Base-by-base conservation (phyloP, 2,797 vertebrate genomes). In the Hozukius guyotensis region DNA sequence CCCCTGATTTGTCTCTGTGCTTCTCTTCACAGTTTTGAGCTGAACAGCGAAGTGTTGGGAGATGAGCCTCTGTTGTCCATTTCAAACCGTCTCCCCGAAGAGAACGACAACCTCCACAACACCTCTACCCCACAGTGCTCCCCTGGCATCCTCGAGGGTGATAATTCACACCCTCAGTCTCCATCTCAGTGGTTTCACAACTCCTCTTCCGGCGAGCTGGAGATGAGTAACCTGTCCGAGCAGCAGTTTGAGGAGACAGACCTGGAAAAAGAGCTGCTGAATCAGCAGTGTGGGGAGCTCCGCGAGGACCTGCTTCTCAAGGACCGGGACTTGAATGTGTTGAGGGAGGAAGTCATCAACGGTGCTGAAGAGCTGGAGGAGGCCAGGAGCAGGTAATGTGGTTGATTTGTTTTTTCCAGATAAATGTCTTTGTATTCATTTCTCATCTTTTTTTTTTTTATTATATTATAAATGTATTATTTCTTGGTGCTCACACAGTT, bases 211-310 rank as follows among this genome's bases (percentile, higher is more conserved):
- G 62, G 60, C 2, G 71, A 87, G 2, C 85, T 85, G 69, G 92
- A 81, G 69, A 78, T 14, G 12, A 92, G 93, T 56, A 79, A 89
- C n/a, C 55, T 87, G 42, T 88, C 89, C 0, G 89, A 88, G 73
- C 83, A 81, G 72, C 82, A 64, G 22, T 82, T 69, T 64, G 85
- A 82, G 32, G 88, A 78, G 56, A 57, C 84, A 0, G 89, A 91
- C 78, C 83, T 94, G 72, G 95, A 90, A 49, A 93, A 94, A 27
- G 81, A 85, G 74, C 84, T 93, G 63, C 85, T 96, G 46, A 89
- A 86, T 72, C 94, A 97, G 84, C 94, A 93, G 77, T 96, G 95
- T 63, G 77, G 24, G 16, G 93, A 96, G 42, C 91, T 97, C n/a
- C 92, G 81, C 2, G 93, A 96, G 42, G 94, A 95, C 84, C 83